Base-by-base conservation (phyloP, 2,888 invertebrate species). In the Cosmorhoe ocellata region DNA sequence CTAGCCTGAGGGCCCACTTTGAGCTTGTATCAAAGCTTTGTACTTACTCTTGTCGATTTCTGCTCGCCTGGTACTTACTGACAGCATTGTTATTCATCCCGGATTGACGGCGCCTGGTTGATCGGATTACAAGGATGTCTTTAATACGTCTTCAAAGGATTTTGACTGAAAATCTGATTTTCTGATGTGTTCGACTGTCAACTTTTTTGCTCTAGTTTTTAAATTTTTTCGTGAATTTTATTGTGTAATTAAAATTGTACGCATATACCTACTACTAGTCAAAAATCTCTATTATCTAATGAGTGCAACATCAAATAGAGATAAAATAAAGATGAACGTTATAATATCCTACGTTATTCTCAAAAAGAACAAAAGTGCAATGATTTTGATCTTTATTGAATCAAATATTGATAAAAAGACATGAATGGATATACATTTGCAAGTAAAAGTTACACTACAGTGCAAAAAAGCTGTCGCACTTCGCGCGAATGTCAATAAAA, bases 1-100 rank as follows among this genome's bases (percentile, higher is more conserved):
- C 66, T 73, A 71, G 84, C 84, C 81, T 67, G 69, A 63, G 79
- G 88, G 78, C 71, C 51, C 76, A 76, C 87, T 87, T 88, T 88
- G 87, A 84, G 24, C 22, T 36, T 24, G 84, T 81, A 74, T 70
- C 76, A 76, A 70, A 71, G 79, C 79, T 78, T 77, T 70, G 66
- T 63, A 66, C 69, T 77, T 63, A 66, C 69, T 77, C 76, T 78
- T 81, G 84, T 84, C 84, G 83, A 85, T 84, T 81, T 61, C 67
- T 77, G 69, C 55, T 58, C 51, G 64, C 69, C 68, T 75, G 63
- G 75, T 74, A 56, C 64, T 67, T 64, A 49, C 51, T 46, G 51
- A 52, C 42, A 30, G 18, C 33, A 52, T 44, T 51, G 42, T 41
- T 46, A 42, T 46, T 42, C 22, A 51, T 42, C 37, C 33, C 10